Evolutionary conservation across 2,888 invertebrate genomes (phyloP).

Genomic region (Epinotia nisella): DNA sequence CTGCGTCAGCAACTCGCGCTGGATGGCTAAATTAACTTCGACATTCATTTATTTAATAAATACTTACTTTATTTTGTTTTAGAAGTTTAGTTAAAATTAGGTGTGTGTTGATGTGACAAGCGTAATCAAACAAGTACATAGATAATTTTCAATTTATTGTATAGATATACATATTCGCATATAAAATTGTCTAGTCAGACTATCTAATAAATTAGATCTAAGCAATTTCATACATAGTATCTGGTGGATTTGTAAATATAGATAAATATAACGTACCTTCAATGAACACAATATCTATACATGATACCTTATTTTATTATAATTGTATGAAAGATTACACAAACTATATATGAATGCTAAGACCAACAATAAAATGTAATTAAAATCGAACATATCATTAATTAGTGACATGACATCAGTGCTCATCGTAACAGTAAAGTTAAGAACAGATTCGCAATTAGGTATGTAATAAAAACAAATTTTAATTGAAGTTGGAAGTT

Average conservation of each 20-base stretch:
- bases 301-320: constrained; percentile 34
- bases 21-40: constrained; percentile 15
- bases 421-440: constrained; percentile 11
- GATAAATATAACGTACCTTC: constrained; percentile 42
- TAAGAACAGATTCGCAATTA: neutral
- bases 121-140: constrained; percentile 15
- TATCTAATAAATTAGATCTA: constrained; percentile 72
- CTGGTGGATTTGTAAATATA: constrained; percentile 49
- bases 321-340: constrained; percentile 25
- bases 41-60: neutral
- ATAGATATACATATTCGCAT: constrained; percentile 75
- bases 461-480: neutral
- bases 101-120: neutral
- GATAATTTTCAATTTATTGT: constrained; percentile 68
- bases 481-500: constrained; percentile 6
- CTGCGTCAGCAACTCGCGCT: neutral
- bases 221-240: constrained; percentile 61
- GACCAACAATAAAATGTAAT: constrained; percentile 40
- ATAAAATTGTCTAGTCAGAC: constrained; percentile 76
- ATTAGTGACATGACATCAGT: constrained; percentile 3
- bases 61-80: neutral
- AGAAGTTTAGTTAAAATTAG: neutral
- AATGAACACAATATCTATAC: constrained; percentile 41
- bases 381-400: constrained; percentile 32
- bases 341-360: constrained; percentile 33